phyloP scores from a whole-genome alignment of 2,113 vertebrate species.

The Istiophorus platypterus region DNA sequence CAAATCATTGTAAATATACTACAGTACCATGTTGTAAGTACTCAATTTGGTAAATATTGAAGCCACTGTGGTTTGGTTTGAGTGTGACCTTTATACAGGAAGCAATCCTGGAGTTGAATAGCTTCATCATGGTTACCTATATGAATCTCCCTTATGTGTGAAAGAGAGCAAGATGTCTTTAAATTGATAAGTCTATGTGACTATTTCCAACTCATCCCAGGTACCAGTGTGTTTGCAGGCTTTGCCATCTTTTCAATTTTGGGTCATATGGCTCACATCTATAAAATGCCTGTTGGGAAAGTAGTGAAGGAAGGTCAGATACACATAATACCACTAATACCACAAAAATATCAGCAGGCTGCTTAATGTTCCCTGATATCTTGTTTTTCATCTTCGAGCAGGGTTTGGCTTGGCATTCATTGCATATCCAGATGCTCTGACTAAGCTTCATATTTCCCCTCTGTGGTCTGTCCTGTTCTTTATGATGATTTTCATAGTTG shows the following conservation, averaged over 20 bases:
- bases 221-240: slow-evolving; percentile 93
- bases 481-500: slow-evolving; percentile 95
- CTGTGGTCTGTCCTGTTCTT: slow-evolving; percentile 97
- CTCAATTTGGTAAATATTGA: not conserved
- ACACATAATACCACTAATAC: too few species aligned
- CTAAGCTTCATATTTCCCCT: slow-evolving; percentile 91
- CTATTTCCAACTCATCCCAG: slow-evolving; percentile 33
- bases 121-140: too few species aligned
- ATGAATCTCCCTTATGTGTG: too few species aligned
- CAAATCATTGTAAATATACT: not conserved
- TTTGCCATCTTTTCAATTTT: slow-evolving; percentile 97
- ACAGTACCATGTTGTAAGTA: too few species aligned
- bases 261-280: slow-evolving; percentile 94
- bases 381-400: slow-evolving; percentile 70
- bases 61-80: too few species aligned
- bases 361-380: not conserved
- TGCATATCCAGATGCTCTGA: slow-evolving; percentile 94
- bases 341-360: too few species aligned
- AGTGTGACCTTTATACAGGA: too few species aligned
- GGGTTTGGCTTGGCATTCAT: slow-evolving; percentile 96
- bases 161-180: too few species aligned
- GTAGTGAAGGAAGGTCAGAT: slow-evolving; percentile 92
- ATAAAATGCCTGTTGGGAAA: slow-evolving; percentile 87
- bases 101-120: too few species aligned
- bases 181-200: too few species aligned